Evolutionary conservation across 2,113 vertebrate species (phyloP).

Genomic region (Megaceryle torquata): DNA sequence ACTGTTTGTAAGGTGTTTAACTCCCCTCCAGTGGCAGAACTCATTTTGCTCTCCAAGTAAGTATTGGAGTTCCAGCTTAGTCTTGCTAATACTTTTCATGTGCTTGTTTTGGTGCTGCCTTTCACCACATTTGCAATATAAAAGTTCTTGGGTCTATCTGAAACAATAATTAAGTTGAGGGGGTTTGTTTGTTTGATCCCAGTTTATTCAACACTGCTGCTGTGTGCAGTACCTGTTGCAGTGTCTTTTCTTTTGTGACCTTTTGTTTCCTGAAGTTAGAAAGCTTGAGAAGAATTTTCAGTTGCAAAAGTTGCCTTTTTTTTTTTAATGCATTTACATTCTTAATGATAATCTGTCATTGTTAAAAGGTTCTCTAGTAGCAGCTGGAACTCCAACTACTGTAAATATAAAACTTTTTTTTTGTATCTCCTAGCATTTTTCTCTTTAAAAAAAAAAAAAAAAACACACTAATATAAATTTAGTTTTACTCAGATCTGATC

Average conservation of each 20-base stretch:
- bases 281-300: not conserved
- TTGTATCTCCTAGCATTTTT: not conserved
- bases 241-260: not conserved
- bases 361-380: not conserved
- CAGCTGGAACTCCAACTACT: not conserved
- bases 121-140: not conserved
- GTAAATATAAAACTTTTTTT: not conserved
- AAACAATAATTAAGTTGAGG: not conserved
- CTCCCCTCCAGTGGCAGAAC: not conserved
- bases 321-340: not conserved
- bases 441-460: not conserved
- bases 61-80: not conserved
- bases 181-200: not conserved
- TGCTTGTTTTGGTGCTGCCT: not conserved
- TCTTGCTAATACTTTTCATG: not conserved
- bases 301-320: not conserved
- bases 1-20: not conserved
- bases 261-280: not conserved
- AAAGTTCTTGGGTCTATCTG: not conserved
- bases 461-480: not conserved
- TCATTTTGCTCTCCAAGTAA: not conserved
- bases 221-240: not conserved
- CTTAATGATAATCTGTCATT: not conserved
- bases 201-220: not conserved
- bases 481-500: not conserved